Conservation (phyloP, 2,888 invertebrate genomes). For the Arge pagana region DNA sequence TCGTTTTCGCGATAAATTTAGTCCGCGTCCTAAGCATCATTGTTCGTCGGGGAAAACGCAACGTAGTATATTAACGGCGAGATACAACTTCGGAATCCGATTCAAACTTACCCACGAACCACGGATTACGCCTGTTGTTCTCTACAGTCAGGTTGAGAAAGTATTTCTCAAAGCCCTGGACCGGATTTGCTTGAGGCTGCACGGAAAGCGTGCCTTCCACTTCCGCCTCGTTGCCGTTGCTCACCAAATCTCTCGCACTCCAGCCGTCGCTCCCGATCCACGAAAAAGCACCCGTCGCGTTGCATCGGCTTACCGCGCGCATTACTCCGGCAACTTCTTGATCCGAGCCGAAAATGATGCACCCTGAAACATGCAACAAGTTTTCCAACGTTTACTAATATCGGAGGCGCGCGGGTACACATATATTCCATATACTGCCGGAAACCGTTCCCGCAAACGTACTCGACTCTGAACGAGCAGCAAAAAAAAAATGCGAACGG, state of each 20-base stretch:
- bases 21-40: too few species aligned
- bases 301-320: conserved; percentile 85
- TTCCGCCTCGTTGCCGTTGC: conserved; percentile 84
- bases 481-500: background rate
- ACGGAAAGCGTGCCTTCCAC: conserved; percentile 94
- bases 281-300: conserved; percentile 87
- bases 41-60: too few species aligned
- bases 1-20: too few species aligned
- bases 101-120: conserved; percentile 84
- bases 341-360: conserved; percentile 94
- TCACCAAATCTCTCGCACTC: conserved; percentile 85
- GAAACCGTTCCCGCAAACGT: background rate
- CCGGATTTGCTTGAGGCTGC: conserved; percentile 90
- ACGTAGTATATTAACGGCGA: conserved; percentile 3
- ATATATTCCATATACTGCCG: background rate
- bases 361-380: conserved; percentile 65
- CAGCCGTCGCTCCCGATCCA: conserved; percentile 98
- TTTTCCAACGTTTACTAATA: background rate
- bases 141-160: conserved; percentile 82
- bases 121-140: conserved; percentile 90
- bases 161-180: conserved; percentile 85
- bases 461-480: too few species aligned
- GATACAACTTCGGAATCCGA: background rate
- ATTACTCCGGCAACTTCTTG: conserved; percentile 96
- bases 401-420: background rate